Conservation (phyloP, 1,140 invertebrate genomes). For the Pararge aegeria region DNA sequence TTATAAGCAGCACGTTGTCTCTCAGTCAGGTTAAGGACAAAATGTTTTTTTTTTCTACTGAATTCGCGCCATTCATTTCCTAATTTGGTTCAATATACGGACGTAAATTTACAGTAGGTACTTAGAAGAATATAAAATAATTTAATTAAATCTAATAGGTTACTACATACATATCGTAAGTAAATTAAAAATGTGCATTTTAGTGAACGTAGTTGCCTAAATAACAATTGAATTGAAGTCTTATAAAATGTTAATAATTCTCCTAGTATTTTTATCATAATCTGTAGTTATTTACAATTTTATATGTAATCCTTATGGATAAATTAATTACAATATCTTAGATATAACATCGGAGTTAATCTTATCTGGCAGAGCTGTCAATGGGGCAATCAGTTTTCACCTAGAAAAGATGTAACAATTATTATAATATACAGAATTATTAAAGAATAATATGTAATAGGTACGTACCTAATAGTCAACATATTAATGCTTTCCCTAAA, state of each 20-base stretch:
- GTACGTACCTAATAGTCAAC: too few relatives aligned
- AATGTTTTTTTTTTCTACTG: too few relatives aligned
- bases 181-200: neutral
- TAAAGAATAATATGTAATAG: too few relatives aligned
- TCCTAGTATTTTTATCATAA: constrained; percentile 3
- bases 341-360: constrained; percentile 41
- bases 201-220: neutral
- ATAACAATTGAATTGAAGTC: neutral
- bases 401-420: constrained; percentile 41
- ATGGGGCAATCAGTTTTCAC: constrained; percentile 62
- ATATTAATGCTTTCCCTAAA: too few relatives aligned
- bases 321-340: constrained; percentile 44
- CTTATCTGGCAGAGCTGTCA: constrained; percentile 35
- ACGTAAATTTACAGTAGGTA: too few relatives aligned
- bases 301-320: neutral
- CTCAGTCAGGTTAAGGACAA: too few relatives aligned
- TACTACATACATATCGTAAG: too few relatives aligned
- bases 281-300: neutral
- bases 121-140: too few relatives aligned
- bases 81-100: too few relatives aligned
- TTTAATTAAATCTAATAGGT: too few relatives aligned
- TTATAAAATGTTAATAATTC: neutral
- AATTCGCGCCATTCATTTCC: too few relatives aligned
- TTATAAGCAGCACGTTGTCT: too few relatives aligned
- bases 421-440: neutral